Base-by-base conservation (phyloP, 2,888 invertebrate genomes). In the Chalcis sispes region DNA sequence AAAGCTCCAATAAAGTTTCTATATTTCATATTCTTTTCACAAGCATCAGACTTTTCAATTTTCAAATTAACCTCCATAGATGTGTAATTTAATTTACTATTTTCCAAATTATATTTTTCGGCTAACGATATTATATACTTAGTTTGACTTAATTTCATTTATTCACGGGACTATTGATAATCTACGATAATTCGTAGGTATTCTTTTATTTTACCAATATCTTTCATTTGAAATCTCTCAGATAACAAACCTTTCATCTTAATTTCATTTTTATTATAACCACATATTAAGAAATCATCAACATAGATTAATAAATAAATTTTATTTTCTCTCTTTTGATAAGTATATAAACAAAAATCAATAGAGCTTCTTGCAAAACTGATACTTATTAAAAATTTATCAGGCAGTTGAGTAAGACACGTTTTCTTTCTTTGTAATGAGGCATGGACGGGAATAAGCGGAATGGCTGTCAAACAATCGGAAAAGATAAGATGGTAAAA, bases 11-110 rank as follows among this genome's bases (percentile, higher is more conserved):
- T 54, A 3, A 65, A 52, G 32, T 65, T 65, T 65, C 52, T 50
- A 20, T 52, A 65, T 15, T 46, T 48, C 0, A 64, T 2, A 50
- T 50, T 5, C 3, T 50, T 10, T 20, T 3, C 2, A 3, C 25
- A 3, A 13, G 25, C 1, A 13, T 27, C 1, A 1, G 13, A 3
- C 27, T 7, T 7, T 54, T 27, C 25, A 10, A 4, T 8, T 54
- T 27, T 25, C 2, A 54, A 3, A 54, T 54, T 27, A 4, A 8
- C 2, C 15, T 54, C 54, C 54, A 54, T 32, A 32, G 32, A 88
- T 15, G 48, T 27, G 27, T 46, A 13, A 83, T 89, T 89, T 89
- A 89, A 89, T 88, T 89, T 87, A 86, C 83, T 46, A 86, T 89
- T 83, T 84, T 82, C 73, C 72, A 78, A n/a, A 84, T 27, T 27